Base-by-base conservation (phyloP, 2,888 invertebrate genomes). In the Phorcus lineatus region DNA sequence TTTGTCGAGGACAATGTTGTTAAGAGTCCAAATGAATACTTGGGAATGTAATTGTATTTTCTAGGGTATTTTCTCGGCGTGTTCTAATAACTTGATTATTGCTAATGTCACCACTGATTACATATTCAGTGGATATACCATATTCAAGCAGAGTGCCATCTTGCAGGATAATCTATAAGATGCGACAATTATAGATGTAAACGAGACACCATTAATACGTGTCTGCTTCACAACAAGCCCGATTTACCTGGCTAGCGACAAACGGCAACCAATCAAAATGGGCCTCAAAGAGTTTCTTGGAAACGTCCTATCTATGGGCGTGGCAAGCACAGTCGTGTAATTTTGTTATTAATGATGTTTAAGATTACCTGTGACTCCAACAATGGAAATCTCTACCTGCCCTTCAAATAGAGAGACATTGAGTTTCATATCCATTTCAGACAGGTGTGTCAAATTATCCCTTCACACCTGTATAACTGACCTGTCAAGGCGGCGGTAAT, bases 311-410 rank as follows among this genome's bases (percentile, higher is more conserved):
- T 70, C 17, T 36, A 70, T 70, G 70, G 70, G 70, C 70, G 70
- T 70, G 70, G 36, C 70, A 70, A 36, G 19, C 28, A 36, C 40
- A 19, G 70, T 19, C 13, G 70, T 17, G 70, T 36, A 70, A 40
- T 70, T 70, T 70, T 2, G 36, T 70, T 70, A 70, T 70, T 70
- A 70, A 70, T 70, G 70, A 13, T 40, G 3, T 31, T 36, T 70
- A 36, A 36, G 24, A 70, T 70, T 70, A 70, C 70, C 36, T 70
- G 62, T 62, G 70, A 70, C 70, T 70, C 40, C 36, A 31, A 70
- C 70, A 70, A 70, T 70, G 70, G 36, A 36, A 31, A 19, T 31
- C 36, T 36, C 28, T 70, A 40, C 70, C 31, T 31, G 31, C 70
- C 40, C 36, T 70, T 70, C 31, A 70, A 36, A 67, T 28, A 67